Evolutionary conservation across 2,888 invertebrate species (phyloP), one percentile per base, ranked within the genome.

Genomic region (Diarsia mendica): DNA sequence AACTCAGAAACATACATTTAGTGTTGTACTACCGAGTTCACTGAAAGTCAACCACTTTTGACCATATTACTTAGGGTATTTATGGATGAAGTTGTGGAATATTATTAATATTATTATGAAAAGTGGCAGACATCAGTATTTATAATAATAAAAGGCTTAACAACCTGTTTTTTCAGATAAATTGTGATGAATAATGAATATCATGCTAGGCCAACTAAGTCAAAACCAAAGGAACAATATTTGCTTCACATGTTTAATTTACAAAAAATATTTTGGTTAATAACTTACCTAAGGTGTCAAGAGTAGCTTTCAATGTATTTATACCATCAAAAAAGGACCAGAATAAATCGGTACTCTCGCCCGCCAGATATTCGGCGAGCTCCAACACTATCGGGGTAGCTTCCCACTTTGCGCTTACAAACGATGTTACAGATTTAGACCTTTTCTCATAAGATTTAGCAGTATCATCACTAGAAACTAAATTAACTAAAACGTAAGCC

Each of bases 331-430:
- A 96, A 93, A 98, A 99, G 79, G 97, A 97, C 98, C 99, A 99
- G 94, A 98, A 98, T 80, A 98, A 97, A 91, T 98, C 97, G 0
- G 97, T 92, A 94, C 98, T 98, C 93, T 99, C 98, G 90, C 98
- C 98, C 15, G 98, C 97, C 79, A 98, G 95, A 94, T 98, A 98
- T 93, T 98, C 99, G 53, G 99, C 98, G 51, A 98, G 97, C 96
- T 99, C 99, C 76, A 99, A 96, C 65, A 98, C 97, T 71, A 99
- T 95, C 13, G 99, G 99, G 28, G 99, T 99, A 71, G 98, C 97
- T 85, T 97, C 97, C 99, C 99, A 99, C 97, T 99, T 99, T 2
- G 99, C 99, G 94, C 99, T 98, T 55, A 99, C 97, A 72, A 98
- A 97, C 46, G 98, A 98, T 23, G 98, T 98, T 23, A 99, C 98